Conservation (phyloP, 2,888 invertebrate species). For the Aplocera efformata region DNA sequence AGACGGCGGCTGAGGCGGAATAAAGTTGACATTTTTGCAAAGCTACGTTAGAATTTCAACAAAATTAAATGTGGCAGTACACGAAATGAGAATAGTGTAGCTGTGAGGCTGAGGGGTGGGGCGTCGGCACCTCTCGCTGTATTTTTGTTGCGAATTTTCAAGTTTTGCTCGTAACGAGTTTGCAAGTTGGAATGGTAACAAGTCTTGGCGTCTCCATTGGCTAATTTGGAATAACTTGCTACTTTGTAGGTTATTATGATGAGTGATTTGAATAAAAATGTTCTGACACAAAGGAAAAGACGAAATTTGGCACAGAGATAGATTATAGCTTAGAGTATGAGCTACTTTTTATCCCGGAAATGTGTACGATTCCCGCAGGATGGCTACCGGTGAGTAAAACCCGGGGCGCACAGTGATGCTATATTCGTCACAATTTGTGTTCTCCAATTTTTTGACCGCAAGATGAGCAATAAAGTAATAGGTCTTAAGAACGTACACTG, state of each 20-base stretch:
- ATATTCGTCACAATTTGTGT: no score
- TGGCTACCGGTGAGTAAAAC: no score
- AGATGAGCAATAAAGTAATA: neutral
- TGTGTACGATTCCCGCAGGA: no score
- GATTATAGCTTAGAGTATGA: no score
- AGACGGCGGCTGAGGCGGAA: conserved; percentile 73
- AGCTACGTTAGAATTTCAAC: conserved; percentile 79
- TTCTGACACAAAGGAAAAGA: no score
- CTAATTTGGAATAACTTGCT: conserved; percentile 12
- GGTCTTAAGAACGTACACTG: conserved; percentile 1
- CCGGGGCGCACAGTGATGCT: no score
- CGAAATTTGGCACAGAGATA: no score
- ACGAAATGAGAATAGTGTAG: conserved; percentile 74
- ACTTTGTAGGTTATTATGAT: conserved; percentile 5
- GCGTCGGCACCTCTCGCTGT: conserved; percentile 33
- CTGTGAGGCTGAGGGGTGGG: conserved; percentile 17
- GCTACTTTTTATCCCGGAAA: no score
- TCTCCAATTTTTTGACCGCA: neutral
- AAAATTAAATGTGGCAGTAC: conserved; percentile 80
- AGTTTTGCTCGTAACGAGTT: conserved; percentile 24
- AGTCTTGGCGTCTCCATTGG: conserved; percentile 3
- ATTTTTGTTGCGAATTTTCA: conserved; percentile 54
- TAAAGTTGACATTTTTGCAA: conserved; percentile 81
- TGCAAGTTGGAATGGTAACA: conserved; percentile 10
- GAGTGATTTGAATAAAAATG: neutral